Percentiles rank a stretch among this genome's conserved stretches.
Evolutionary conservation across 2,888 invertebrate genomes (phyloP).

Genomic region (Coecobrya sp.): DNA sequence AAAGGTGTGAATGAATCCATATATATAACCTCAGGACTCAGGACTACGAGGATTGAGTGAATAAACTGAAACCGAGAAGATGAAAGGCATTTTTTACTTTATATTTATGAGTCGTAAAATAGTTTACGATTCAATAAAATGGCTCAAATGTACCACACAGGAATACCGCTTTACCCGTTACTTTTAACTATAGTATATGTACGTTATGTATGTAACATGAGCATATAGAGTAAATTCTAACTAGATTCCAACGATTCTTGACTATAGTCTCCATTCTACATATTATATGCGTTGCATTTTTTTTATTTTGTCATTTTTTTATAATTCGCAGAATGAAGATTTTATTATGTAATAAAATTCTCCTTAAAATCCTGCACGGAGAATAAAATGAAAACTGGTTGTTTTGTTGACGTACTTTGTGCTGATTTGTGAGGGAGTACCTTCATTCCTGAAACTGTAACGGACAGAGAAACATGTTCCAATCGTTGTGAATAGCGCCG

Average conservation of each 20-base stretch:
- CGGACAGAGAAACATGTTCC: constrained; percentile 19
- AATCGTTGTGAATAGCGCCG: not conserved
- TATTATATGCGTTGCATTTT: not conserved
- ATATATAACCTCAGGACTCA: not conserved
- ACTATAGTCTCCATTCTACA: too few relatives aligned
- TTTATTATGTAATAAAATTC: constrained; percentile 74
- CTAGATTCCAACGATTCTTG: too few relatives aligned
- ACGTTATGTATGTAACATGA: not conserved
- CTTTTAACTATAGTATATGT: not conserved
- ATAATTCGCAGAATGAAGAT: constrained; percentile 53
- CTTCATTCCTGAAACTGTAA: constrained; percentile 56
- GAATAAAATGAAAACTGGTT: constrained; percentile 27
- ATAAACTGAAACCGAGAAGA: not conserved
- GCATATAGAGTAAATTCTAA: not conserved
- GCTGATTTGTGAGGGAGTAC: constrained; percentile 40
- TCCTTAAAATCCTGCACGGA: constrained; percentile 5
- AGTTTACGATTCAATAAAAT: constrained; percentile 75
- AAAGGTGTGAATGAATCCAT: constrained; percentile 42
- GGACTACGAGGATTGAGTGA: not conserved
- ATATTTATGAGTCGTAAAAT: constrained; percentile 77
- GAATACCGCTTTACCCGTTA: not conserved
- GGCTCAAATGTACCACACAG: constrained; percentile 13
- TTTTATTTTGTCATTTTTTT: constrained; percentile 42
- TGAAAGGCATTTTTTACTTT: constrained; percentile 64
- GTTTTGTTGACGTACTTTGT: not conserved